Conservation (phyloP, 1,140 invertebrate species). For the Heliothis virescens region DNA sequence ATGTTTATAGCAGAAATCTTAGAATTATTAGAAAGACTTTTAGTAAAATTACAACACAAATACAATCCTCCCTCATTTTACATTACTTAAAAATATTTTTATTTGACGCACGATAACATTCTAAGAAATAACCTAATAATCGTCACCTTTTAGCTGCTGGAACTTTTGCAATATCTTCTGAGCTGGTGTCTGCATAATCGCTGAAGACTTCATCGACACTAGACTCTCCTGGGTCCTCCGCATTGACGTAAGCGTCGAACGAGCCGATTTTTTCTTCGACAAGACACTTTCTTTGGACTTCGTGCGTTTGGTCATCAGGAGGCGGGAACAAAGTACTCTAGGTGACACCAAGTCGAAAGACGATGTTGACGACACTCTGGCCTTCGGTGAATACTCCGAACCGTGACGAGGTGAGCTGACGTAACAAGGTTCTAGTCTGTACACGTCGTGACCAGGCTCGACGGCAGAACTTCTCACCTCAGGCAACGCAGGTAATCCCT, state of each 20-base stretch:
- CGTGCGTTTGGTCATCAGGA: slow-evolving; percentile 64
- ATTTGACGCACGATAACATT: too few species aligned
- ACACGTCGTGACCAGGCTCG: slow-evolving; percentile 59
- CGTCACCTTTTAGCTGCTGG: slow-evolving; percentile 64
- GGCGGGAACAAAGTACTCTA: slow-evolving; percentile 63
- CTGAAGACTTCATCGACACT: slow-evolving; percentile 68
- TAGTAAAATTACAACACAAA: too few species aligned
- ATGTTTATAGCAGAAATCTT: too few species aligned
- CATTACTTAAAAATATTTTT: too few species aligned
- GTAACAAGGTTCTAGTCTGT: slow-evolving; percentile 70
- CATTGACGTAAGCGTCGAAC: not conserved
- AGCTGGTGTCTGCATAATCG: slow-evolving; percentile 63
- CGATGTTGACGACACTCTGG: slow-evolving; percentile 62
- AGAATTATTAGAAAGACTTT: too few species aligned
- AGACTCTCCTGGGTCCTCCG: slow-evolving; percentile 48
- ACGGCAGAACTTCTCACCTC: slow-evolving; percentile 58
- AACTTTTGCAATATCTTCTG: slow-evolving; percentile 77
- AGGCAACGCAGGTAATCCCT: slow-evolving; percentile 65
- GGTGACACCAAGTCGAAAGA: slow-evolving; percentile 63
- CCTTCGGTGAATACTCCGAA: slow-evolving; percentile 59
- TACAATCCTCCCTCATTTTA: too few species aligned
- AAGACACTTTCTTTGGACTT: slow-evolving; percentile 55
- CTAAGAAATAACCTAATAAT: slow-evolving; percentile 46
- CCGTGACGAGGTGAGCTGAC: slow-evolving; percentile 68
- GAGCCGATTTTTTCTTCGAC: slow-evolving; percentile 51